Evolutionary conservation across 2,888 invertebrate species (phyloP), one percentile per base, ranked within the genome.

Genomic region (Troilus luridus): DNA sequence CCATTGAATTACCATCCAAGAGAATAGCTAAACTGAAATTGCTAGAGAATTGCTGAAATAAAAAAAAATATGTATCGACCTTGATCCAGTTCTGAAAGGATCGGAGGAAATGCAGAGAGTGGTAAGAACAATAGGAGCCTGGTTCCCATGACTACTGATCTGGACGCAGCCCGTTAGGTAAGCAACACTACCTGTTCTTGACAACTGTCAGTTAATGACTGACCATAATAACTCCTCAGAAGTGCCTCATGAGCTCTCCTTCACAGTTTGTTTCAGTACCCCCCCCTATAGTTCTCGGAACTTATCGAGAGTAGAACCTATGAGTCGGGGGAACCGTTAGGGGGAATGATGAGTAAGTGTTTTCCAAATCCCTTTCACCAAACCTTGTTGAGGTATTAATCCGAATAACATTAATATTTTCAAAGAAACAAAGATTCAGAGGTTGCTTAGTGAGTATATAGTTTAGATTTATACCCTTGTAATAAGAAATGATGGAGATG

Each of bases 131-230:
- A 85, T 85, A 58, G 85, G 17, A 56, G 56, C 5, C 21, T 56
- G n/a, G 85, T 85, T 85, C 85, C 85, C 85, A 85, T 56, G 85
- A 2, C n/a, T 21, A 58, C 56, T n/a, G 72, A 72, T 72, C 81
- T 56, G 8, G 5, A 6, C 2, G 41, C 21, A 56, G 21, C n/a
- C 85, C 85, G 85, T 85, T 85, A 85, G 56, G 56, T n/a, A 58
- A 85, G 56, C 56, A n/a, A 1, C 67, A 56, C 85, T 85, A 85
- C 85, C 85, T 85, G 85, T 85, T 85, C 85, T 58, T 85, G 85
- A 56, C 56, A 85, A 85, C 85, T 85, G 85, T 85, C 85, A 85
- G 56, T 56, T 85, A 85, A 21, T 85, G 56, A 11, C n/a, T 11
- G 56, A 5, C 85, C 56, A 85, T 12, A 54, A n/a, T 56, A 85